Evolutionary conservation across 2,113 vertebrate species (phyloP), one percentile per base, ranked within the genome.

Genomic region (Mus pahari): DNA sequence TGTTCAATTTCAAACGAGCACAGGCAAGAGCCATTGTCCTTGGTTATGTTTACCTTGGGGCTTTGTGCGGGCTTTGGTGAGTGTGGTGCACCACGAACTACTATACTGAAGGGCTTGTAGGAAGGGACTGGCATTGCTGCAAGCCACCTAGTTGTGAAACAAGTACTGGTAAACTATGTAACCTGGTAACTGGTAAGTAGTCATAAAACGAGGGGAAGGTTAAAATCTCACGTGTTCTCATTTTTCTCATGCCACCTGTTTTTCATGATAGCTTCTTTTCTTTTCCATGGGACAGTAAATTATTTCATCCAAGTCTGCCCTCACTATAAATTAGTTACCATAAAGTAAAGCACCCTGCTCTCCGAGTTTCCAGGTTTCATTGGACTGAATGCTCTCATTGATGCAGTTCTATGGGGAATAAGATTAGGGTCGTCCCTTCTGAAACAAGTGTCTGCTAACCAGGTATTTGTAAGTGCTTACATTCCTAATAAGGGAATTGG

Each of bases 1-100:
- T 99, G 87, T 99, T 99, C 96, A 99, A 99, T 88, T 99, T 99
- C 60, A 99, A 99, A 96, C 99, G 99, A 88, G 99, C 99, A 88
- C 99, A 99, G 99, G 99, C 99, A 97, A 11, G 13, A 82, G 55
- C 77, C 12, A 17, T 74, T 94, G 39, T 91, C 74, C 92, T 90
- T 95, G 79, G 28, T 91, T 94, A n/a, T 17, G 19, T 86, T 79
- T 94, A 33, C 36, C 50, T 79, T 45, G 53, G n/a, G 82, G 3
- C 83, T 79, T 93, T 78, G 53, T 81, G 84, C 81, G 42, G 19
- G 84, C 78, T 42, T 26, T 55, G n/a, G 60, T 28, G 48, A 86
- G n/a, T 58, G 7, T n/a, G 74, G 28, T 42, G 17, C 50, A 20
- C 66, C 50, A 48, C 79, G 53, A 84, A 39, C 53, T 91, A 12